A percentile compares a stretch with the other conserved stretches of the same genome.
These are phyloP conservation scores for Meliscaeva auricollis DNA, from an alignment of 2,888 invertebrate genomes.

Conservation along the genomic window DNA sequence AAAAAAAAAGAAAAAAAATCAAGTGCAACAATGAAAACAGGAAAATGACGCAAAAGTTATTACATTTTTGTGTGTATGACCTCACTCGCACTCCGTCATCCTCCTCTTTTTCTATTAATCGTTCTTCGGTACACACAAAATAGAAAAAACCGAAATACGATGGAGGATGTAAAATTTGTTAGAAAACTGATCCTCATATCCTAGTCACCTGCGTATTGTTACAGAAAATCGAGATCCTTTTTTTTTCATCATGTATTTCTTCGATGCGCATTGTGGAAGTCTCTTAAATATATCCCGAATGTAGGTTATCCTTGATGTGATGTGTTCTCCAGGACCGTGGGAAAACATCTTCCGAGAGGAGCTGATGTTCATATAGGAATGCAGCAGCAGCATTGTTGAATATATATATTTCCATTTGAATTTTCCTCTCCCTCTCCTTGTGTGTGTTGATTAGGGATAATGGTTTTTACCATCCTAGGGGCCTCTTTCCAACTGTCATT, in stretches of 20 bases:
- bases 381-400: constrained; percentile 57
- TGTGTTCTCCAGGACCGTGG: constrained; percentile 53
- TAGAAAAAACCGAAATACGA: constrained; percentile 23
- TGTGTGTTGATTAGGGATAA: constrained; percentile 75
- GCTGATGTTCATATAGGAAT: constrained; percentile 55
- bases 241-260: not conserved
- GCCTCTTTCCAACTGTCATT: constrained; percentile 61
- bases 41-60: constrained; percentile 76
- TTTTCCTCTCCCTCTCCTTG: constrained; percentile 52
- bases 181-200: constrained; percentile 73
- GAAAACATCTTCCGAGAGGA: constrained; percentile 60
- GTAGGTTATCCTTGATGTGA: constrained; percentile 65
- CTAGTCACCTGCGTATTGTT: constrained; percentile 75
- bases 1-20: constrained; percentile 25
- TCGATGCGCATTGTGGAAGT: constrained; percentile 63
- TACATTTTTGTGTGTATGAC: constrained; percentile 60
- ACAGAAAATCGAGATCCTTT: constrained; percentile 56
- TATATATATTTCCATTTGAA: constrained; percentile 70
- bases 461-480: constrained; percentile 70
- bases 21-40: constrained; percentile 65
- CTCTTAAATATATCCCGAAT: constrained; percentile 65
- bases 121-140: constrained; percentile 44
- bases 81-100: constrained; percentile 66
- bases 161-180: constrained; percentile 57
- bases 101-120: constrained; percentile 58